Evolutionary conservation across 2,797 vertebrate species (phyloP), one percentile per base, ranked within the genome.

Genomic region (Ara ararauna): DNA sequence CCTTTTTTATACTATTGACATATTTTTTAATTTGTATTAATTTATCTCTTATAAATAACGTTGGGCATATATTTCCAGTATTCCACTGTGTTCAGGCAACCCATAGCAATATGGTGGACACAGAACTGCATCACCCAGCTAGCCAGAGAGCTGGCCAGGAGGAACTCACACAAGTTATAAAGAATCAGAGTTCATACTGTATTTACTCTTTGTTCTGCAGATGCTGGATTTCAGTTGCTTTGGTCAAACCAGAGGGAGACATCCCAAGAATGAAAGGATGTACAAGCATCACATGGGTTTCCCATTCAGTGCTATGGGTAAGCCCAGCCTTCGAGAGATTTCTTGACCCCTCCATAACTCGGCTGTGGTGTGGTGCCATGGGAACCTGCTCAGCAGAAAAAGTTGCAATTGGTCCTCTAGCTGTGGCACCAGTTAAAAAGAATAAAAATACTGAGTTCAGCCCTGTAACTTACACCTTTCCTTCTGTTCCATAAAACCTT

Each of bases 321-420:
- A 85, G 16, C 36, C 45, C 17, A 6, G 21, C 48, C 17, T 64
- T 67, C 0, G 0, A 20, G 27, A 40, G 34, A 38, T 54, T 85
- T 60, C 45, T 71, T 65, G 45, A 5, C 10, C 32, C 5, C 21
- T 5, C 36, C 4, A 0, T 36, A 34, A 45, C 44, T 16, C 26
- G 21, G 9, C 36, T 1, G 1, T 29, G 16, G 27, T 60, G 20
- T 21, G 0, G 1, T 48, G 58, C 50, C 12, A 16, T 22, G 36
- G 13, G 15, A 89, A 5, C 32, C 50, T 26, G 15, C 42, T 89
- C 0, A 0, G 10, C 42, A 48, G 32, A 14, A 34, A 32, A 26
- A n/a, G 40, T 13, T 27, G 9, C 36, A 27, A 45, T 29, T 32
- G 9, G 26, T 58, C 40, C 51, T 42, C 32, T 51, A 38, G 5